Evolutionary conservation across 2,888 invertebrate species (phyloP).

Genomic region (Epicampocera succincta): DNA sequence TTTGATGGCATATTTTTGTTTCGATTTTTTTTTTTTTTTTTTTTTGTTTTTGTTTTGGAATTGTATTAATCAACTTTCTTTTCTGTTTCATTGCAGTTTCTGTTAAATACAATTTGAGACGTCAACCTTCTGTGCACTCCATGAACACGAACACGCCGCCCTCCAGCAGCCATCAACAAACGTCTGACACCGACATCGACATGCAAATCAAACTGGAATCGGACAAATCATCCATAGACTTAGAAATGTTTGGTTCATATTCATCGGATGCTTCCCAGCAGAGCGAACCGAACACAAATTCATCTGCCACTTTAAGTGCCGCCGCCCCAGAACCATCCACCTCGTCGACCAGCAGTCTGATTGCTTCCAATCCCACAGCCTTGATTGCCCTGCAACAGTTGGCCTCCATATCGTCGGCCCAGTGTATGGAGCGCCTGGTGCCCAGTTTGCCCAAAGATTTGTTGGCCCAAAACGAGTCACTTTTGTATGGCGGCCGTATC

Average conservation of each 20-base stretch:
- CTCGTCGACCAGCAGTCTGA: constrained; percentile 11
- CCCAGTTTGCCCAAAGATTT: constrained; percentile 76
- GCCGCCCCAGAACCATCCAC: constrained; percentile 26
- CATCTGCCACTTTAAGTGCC: neutral
- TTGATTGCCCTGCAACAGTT: constrained; percentile 79
- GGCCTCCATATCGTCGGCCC: constrained; percentile 78
- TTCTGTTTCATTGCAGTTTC: constrained; percentile 45
- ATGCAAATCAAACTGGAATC: constrained; percentile 61
- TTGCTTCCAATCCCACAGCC: constrained; percentile 73
- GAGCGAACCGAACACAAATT: constrained; percentile 37
- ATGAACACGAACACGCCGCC: constrained; percentile 36
- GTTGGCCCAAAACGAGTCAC: constrained; percentile 73
- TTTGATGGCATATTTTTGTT: no score
- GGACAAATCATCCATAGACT: constrained; percentile 61
- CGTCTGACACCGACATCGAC: constrained; percentile 47
- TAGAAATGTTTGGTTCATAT: constrained; percentile 55
- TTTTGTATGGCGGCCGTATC: constrained; percentile 71
- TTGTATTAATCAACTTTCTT: neutral
- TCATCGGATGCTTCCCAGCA: constrained; percentile 52
- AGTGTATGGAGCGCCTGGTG: constrained; percentile 76
- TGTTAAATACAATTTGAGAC: constrained; percentile 61
- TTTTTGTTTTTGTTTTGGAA: neutral
- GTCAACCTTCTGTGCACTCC: constrained; percentile 42
- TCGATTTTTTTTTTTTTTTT: no score
- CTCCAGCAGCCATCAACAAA: constrained; percentile 25